Evolutionary conservation across 2,113 vertebrate species (phyloP).

Genomic region (Dasypus novemcinctus): DNA sequence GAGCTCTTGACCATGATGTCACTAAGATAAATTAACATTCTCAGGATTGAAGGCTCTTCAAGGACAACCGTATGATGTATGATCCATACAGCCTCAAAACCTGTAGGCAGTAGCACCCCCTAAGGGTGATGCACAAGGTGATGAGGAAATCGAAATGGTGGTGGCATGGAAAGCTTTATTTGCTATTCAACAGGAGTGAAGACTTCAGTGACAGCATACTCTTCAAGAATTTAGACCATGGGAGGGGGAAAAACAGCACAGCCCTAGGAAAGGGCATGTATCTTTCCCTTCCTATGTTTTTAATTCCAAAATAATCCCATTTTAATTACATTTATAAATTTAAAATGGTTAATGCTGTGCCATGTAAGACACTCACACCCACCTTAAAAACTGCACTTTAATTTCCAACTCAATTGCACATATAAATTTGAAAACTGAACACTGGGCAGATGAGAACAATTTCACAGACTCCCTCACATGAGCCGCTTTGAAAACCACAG

Average conservation of each 20-base stretch:
- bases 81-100: background rate
- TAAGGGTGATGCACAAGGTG: background rate
- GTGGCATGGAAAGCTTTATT: background rate
- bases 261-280: constrained; percentile 24
- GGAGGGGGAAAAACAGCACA: background rate
- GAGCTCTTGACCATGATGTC: background rate
- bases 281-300: constrained; percentile 35
- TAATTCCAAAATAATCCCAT: constrained; percentile 66
- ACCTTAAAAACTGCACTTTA: constrained; percentile 77
- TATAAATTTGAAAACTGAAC: constrained; percentile 60
- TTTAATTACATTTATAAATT: constrained; percentile 85
- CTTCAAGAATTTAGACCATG: constrained; percentile 38
- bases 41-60: background rate
- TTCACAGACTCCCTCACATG: constrained; percentile 69
- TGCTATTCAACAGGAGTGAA: background rate
- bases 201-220: background rate
- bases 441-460: constrained; percentile 55
- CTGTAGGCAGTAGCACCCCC: background rate
- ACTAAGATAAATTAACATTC: background rate
- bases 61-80: background rate
- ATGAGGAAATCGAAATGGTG: background rate
- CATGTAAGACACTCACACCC: constrained; percentile 71
- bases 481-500: constrained; percentile 72
- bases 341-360: constrained; percentile 77
- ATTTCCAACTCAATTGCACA: constrained; percentile 74